Percentiles rank a stretch among this genome's conserved stretches.
phyloP scores from a whole-genome alignment of 2,888 invertebrate species.

The Lochmaea crataegi region DNA sequence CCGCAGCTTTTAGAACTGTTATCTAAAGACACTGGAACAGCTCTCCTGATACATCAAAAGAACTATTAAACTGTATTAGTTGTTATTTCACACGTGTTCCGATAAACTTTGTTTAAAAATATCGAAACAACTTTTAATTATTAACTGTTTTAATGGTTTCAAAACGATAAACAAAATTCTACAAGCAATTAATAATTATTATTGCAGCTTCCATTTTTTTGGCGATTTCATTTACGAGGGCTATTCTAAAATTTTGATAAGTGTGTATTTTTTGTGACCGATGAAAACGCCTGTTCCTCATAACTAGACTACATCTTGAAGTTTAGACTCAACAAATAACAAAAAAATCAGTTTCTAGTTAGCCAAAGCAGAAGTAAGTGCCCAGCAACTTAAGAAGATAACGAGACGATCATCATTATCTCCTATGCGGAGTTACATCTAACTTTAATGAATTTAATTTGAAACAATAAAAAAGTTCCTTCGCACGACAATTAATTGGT shows the following conservation, averaged over 20 bases:
- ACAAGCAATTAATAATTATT: neutral
- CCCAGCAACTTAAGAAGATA: too few species aligned
- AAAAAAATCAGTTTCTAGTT: too few species aligned
- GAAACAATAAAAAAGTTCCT: neutral
- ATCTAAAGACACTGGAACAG: constrained; percentile 54
- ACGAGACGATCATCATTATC: too few species aligned
- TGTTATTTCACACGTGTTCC: constrained; percentile 42
- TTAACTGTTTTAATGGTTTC: constrained; percentile 28
- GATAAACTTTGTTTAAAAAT: constrained; percentile 32
- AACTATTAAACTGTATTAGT: constrained; percentile 36
- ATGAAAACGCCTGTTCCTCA: too few species aligned
- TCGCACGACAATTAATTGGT: neutral
- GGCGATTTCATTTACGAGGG: neutral
- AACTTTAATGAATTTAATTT: too few species aligned
- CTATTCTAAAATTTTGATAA: neutral
- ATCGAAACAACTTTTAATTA: constrained; percentile 32
- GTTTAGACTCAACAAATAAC: too few species aligned
- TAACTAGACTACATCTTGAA: too few species aligned
- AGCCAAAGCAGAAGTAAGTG: too few species aligned
- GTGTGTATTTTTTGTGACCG: too few species aligned
- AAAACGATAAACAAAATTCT: constrained; percentile 6
- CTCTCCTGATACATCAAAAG: constrained; percentile 48
- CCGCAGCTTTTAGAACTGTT: constrained; percentile 55
- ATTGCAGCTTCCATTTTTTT: neutral
- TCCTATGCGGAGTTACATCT: too few species aligned